Evolutionary conservation across 1,140 invertebrate genomes (phyloP).

Genomic region (Sitophilus oryzae): DNA sequence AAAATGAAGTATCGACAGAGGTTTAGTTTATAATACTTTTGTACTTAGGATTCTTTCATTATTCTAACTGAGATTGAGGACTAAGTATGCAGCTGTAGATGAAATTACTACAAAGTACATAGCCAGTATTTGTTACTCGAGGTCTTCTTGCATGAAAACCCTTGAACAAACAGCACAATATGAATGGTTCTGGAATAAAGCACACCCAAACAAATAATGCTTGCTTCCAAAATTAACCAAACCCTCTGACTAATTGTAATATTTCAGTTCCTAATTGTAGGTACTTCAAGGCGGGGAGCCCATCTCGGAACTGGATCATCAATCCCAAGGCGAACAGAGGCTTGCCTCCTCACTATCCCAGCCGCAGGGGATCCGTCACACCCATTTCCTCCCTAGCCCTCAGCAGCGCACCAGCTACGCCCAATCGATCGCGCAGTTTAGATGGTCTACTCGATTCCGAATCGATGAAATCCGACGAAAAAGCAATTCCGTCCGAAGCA

Average conservation of each 20-base stretch:
- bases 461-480: slow-evolving; percentile 22
- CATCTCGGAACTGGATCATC: slow-evolving; percentile 52
- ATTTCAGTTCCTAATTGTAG: slow-evolving; percentile 44
- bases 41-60: too few relatives aligned
- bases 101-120: too few relatives aligned
- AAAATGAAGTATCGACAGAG: too few relatives aligned
- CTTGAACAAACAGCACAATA: too few relatives aligned
- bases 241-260: slow-evolving; percentile 27
- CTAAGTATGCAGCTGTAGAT: too few relatives aligned
- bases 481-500: slow-evolving; percentile 39
- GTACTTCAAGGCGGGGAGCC: slow-evolving; percentile 59
- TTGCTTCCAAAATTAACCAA: slow-evolving; percentile 28
- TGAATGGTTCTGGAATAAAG: too few relatives aligned
- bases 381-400: slow-evolving; percentile 32
- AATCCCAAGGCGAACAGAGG: slow-evolving; percentile 39
- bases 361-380: slow-evolving; percentile 38
- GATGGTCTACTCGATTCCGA: slow-evolving; percentile 53
- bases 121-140: too few relatives aligned
- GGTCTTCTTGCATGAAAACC: too few relatives aligned
- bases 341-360: slow-evolving; percentile 38
- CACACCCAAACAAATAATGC: too few relatives aligned
- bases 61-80: too few relatives aligned
- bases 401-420: slow-evolving; percentile 36
- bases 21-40: too few relatives aligned
- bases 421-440: slow-evolving; percentile 58